Percentiles rank a stretch among this genome's conserved stretches.
phyloP scores from a whole-genome alignment of 2,797 vertebrate genomes.

The Poecilia velifera region DNA sequence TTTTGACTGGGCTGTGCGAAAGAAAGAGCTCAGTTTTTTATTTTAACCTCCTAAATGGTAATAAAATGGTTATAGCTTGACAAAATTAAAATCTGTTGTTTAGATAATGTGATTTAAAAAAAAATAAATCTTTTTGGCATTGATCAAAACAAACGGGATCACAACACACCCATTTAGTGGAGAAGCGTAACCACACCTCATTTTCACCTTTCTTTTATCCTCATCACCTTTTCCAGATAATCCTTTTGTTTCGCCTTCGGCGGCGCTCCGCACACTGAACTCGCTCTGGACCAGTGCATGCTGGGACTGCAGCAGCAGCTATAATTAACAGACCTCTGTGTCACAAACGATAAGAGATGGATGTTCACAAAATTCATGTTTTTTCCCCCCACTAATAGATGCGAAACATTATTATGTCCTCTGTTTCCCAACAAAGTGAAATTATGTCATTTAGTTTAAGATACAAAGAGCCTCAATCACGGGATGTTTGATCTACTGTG shows the following conservation, averaged over 20 bases:
- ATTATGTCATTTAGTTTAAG: constrained; percentile 64
- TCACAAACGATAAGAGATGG: constrained; percentile 30
- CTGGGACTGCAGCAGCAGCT: constrained; percentile 76
- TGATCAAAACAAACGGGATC: not conserved
- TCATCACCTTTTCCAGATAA: constrained; percentile 10
- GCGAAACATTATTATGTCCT: constrained; percentile 18
- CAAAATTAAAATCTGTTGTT: not conserved
- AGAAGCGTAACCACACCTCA: not conserved
- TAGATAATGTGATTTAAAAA: not conserved
- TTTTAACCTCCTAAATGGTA: not conserved
- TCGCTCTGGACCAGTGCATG: constrained; percentile 69
- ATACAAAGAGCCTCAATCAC: constrained; percentile 7
- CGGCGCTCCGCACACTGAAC: constrained; percentile 74
- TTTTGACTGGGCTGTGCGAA: not conserved
- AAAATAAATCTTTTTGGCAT: not conserved
- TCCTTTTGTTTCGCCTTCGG: constrained; percentile 7
- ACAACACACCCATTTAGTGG: not conserved
- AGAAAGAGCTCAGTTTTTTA: not conserved
- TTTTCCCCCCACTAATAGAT: constrained; percentile 5
- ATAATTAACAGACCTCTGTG: constrained; percentile 30
- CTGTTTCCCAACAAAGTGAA: constrained; percentile 72
- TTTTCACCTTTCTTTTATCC: not conserved
- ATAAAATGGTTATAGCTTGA: not conserved
- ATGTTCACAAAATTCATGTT: constrained; percentile 20
- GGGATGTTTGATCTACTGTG: constrained; percentile 7